Conservation (phyloP, 2,888 invertebrate genomes). For the Drosophila tanythrix region DNA sequence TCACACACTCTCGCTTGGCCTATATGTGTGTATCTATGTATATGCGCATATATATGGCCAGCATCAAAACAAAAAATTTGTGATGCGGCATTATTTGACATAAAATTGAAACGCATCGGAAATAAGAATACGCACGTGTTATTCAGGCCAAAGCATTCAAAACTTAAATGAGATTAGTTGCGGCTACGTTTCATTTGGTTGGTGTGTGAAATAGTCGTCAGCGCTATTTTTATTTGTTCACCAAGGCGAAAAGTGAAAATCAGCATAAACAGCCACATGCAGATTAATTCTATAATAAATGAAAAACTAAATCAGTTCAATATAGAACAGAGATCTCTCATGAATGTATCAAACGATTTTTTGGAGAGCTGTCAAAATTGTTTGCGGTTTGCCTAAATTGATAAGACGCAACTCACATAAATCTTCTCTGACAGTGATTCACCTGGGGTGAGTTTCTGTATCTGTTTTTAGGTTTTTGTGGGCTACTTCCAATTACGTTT, state of each 20-base stretch:
- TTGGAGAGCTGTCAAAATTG: conserved; percentile 43
- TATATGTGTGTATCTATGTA: not conserved
- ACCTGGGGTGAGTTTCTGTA: conserved; percentile 17
- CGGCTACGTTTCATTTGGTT: conserved; percentile 59
- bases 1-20: conserved; percentile 8
- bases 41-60: conserved; percentile 34
- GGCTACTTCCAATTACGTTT: not conserved
- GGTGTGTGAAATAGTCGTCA: conserved; percentile 37
- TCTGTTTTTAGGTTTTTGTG: not conserved
- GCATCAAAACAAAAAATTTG: conserved; percentile 66
- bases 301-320: conserved; percentile 5
- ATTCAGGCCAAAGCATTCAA: conserved; percentile 47
- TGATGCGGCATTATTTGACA: conserved; percentile 55
- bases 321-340: not conserved
- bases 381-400: conserved; percentile 36
- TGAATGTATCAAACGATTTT: conserved; percentile 7
- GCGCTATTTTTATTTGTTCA: conserved; percentile 34
- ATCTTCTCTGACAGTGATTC: conserved; percentile 28
- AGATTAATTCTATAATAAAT: conserved; percentile 23
- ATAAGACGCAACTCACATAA: conserved; percentile 38
- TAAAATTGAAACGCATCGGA: conserved; percentile 57
- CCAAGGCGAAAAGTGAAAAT: conserved; percentile 51
- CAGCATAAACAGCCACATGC: conserved; percentile 32
- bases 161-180: conserved; percentile 70
- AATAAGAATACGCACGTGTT: conserved; percentile 32